Percentiles rank a stretch among this genome's conserved stretches.
Evolutionary conservation across 1,140 invertebrate species (phyloP).

Genomic region (Drosophila kanapiae): DNA sequence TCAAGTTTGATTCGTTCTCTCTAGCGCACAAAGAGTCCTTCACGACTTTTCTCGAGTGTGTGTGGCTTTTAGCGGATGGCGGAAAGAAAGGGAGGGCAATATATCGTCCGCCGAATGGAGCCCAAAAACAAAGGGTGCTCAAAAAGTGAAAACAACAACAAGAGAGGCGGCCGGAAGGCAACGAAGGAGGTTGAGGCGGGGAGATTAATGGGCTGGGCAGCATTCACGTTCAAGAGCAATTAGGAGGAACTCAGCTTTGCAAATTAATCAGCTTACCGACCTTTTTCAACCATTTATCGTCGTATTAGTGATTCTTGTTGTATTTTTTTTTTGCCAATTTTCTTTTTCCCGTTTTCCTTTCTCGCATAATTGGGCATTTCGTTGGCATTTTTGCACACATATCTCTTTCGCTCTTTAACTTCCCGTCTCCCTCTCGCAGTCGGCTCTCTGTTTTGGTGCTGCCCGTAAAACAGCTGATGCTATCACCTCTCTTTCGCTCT

Average conservation of each 20-base stretch:
- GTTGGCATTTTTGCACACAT: constrained; percentile 30
- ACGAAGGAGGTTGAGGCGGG: background rate
- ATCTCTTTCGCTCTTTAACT: background rate
- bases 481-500: constrained; percentile 7
- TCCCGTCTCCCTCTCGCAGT: background rate
- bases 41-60: background rate
- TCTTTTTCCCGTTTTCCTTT: constrained; percentile 6
- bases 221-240: constrained; percentile 22
- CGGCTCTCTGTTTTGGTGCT: constrained; percentile 26
- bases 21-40: constrained; percentile 21
- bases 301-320: constrained; percentile 12
- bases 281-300: constrained; percentile 34
- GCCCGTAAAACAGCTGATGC: constrained; percentile 3
- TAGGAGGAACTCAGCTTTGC: constrained; percentile 16
- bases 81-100: constrained; percentile 4
- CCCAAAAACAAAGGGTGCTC: constrained; percentile 32
- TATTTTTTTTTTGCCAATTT: background rate
- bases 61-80: constrained; percentile 8
- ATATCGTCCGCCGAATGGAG: constrained; percentile 14
- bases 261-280: constrained; percentile 45
- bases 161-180: background rate
- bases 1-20: constrained; percentile 20
- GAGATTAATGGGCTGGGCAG: constrained; percentile 8
- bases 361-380: constrained; percentile 44
- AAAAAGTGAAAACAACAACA: constrained; percentile 20